Evolutionary conservation across 2,888 invertebrate species (phyloP).

Genomic region (Malthinus flaveolus): DNA sequence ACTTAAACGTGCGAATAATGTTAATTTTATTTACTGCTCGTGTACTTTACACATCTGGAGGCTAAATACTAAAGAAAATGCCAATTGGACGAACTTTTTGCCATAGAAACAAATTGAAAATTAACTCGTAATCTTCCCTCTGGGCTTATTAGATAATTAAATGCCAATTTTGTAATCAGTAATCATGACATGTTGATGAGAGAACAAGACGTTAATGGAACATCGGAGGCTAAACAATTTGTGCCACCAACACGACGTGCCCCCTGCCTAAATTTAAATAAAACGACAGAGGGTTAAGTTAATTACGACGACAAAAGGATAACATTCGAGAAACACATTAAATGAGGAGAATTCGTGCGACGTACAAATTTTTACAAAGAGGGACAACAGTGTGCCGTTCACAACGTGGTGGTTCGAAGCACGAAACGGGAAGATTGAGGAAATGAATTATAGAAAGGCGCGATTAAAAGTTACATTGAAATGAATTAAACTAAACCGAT

Average conservation of each 20-base stretch:
- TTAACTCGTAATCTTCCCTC: too few relatives aligned
- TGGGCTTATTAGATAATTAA: not conserved
- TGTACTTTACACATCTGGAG: not conserved
- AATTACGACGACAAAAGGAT: too few relatives aligned
- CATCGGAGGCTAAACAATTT: too few relatives aligned
- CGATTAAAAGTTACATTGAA: not conserved
- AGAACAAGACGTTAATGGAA: not conserved
- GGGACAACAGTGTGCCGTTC: not conserved
- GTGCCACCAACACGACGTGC: too few relatives aligned
- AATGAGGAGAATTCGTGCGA: not conserved
- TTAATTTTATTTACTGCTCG: slow-evolving; percentile 5
- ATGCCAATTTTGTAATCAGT: slow-evolving; percentile 4
- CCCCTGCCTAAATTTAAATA: too few relatives aligned
- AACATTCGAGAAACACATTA: too few relatives aligned
- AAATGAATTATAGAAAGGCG: too few relatives aligned
- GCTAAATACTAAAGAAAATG: not conserved
- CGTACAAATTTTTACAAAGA: not conserved
- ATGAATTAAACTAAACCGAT: not conserved
- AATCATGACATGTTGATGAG: slow-evolving; percentile 7
- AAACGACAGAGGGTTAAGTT: too few relatives aligned
- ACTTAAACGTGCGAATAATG: slow-evolving; percentile 11
- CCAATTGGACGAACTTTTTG: not conserved
- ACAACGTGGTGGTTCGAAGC: too few relatives aligned
- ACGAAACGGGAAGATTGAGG: too few relatives aligned
- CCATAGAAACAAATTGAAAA: too few relatives aligned